Conservation (phyloP, 2,888 invertebrate species). For the Ectemnius cavifrons region DNA sequence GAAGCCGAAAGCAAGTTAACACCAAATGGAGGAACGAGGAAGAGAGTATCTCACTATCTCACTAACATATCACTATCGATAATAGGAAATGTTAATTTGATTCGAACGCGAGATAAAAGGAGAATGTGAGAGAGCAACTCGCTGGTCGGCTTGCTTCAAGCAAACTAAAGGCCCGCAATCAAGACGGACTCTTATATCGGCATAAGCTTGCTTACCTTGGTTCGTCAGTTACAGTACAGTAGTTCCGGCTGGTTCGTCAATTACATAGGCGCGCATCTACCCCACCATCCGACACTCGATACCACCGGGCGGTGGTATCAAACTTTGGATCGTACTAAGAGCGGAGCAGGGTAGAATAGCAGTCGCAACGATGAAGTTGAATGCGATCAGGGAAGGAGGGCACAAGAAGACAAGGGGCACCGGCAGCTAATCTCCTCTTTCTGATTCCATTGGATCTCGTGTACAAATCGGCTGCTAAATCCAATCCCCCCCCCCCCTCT, state of each 20-base stretch:
- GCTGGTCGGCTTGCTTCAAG: slow-evolving; percentile 36
- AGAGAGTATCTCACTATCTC: neutral
- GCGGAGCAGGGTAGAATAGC: too few relatives aligned
- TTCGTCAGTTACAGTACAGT: slow-evolving; percentile 16
- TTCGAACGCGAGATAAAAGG: neutral
- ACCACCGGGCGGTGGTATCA: too few relatives aligned
- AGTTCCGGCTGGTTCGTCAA: slow-evolving; percentile 20
- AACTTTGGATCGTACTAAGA: too few relatives aligned
- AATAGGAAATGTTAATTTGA: neutral
- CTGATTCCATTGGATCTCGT: too few relatives aligned
- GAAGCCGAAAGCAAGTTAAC: too few relatives aligned
- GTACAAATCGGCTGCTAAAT: too few relatives aligned
- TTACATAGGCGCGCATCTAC: slow-evolving; percentile 13
- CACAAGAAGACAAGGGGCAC: too few relatives aligned
- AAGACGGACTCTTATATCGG: slow-evolving; percentile 63
- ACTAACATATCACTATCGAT: neutral
- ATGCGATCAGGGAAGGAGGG: too few relatives aligned
- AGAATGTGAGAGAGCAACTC: slow-evolving; percentile 12
- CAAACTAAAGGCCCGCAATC: slow-evolving; percentile 58
- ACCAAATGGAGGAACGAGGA: too few relatives aligned
- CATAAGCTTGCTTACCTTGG: slow-evolving; percentile 51
- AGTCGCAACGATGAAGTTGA: too few relatives aligned
- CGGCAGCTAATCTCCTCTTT: too few relatives aligned
- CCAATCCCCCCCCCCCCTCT: too few relatives aligned
- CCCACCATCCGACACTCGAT: slow-evolving; percentile 16